Conservation (phyloP, 2,113 vertebrate genomes). For the Phoenicopterus ruber region DNA sequence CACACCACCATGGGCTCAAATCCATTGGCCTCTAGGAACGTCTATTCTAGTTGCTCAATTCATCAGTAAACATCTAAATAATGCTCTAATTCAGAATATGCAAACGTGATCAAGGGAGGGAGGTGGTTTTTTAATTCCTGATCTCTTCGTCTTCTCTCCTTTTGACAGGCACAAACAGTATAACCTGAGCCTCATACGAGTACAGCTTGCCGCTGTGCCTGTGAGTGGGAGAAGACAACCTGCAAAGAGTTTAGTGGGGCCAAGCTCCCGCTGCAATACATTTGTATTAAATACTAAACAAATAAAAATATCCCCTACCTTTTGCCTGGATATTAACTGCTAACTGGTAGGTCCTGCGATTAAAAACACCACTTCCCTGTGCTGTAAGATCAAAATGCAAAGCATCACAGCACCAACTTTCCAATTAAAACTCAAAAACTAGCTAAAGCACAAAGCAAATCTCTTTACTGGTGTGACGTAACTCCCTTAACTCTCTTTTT, state of each 20-base stretch:
- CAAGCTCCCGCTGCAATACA: not conserved
- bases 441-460: not conserved
- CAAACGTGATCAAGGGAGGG: not conserved
- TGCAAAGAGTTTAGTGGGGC: not conserved
- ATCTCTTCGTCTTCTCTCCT: not conserved
- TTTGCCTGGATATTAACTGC: not conserved
- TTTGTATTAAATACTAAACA: not conserved
- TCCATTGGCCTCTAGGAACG: not conserved
- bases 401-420: not conserved
- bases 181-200: not conserved
- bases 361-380: not conserved
- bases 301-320: not conserved
- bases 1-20: not conserved
- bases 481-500: not conserved
- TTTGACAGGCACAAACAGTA: not conserved
- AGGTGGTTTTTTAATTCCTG: not conserved
- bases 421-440: not conserved
- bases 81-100: not conserved
- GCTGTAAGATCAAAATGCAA: not conserved
- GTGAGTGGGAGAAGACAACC: not conserved
- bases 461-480: not conserved
- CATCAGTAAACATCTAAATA: not conserved
- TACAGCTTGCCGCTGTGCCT: not conserved
- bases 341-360: not conserved
- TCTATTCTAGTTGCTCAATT: not conserved